These are phyloP conservation scores for Brachyhypopomus gauderio DNA, from an alignment of 2,113 vertebrate genomes.

Conservation along the genomic window DNA sequence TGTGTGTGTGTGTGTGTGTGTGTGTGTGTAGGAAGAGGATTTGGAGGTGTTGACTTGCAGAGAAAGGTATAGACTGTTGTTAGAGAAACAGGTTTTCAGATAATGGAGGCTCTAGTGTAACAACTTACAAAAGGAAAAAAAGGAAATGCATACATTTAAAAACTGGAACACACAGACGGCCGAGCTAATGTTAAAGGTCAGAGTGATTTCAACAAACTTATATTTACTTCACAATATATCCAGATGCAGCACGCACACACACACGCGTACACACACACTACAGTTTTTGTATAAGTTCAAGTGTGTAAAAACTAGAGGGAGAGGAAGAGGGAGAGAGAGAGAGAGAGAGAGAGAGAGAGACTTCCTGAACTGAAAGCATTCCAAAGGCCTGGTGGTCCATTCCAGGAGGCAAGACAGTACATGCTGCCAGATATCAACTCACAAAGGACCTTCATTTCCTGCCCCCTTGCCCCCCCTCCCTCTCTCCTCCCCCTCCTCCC, in stretches of 20 bases:
- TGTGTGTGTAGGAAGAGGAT: neutral
- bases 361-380: constrained; percentile 88
- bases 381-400: constrained; percentile 82
- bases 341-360: constrained; percentile 80
- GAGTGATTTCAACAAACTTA: too few relatives aligned
- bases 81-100: neutral
- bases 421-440: constrained; percentile 84
- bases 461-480: constrained; percentile 67
- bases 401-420: constrained; percentile 86
- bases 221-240: too few relatives aligned
- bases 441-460: constrained; percentile 87
- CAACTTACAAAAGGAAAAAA: constrained; percentile 9
- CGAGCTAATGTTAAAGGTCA: too few relatives aligned
- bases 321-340: constrained; percentile 56
- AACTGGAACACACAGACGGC: too few relatives aligned
- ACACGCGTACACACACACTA: neutral
- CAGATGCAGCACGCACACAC: neutral
- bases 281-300: constrained; percentile 34
- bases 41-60: constrained; percentile 36
- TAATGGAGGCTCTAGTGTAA: constrained; percentile 1
- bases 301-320: neutral
- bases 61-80: neutral
- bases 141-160: neutral
- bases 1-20: neutral
- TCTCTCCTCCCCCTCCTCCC: constrained; percentile 61